These are phyloP conservation scores for Amphimallon solstitiale DNA, from an alignment of 2,888 invertebrate species.

Conservation along the genomic window DNA sequence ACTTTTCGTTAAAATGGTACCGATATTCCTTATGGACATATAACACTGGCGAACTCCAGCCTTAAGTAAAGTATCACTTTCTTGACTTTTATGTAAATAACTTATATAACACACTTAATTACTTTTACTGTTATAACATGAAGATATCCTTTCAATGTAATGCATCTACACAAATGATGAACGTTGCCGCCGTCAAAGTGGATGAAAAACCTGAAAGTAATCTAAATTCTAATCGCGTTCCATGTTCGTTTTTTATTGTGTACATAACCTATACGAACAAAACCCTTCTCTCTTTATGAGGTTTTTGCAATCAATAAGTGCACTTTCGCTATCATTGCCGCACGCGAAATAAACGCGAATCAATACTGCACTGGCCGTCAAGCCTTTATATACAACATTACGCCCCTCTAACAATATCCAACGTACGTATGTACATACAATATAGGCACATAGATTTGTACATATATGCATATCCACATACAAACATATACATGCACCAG, in stretches of 20 bases:
- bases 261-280: constrained; percentile 7
- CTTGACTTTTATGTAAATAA: too few relatives aligned
- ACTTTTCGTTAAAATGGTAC: too few relatives aligned
- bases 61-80: too few relatives aligned
- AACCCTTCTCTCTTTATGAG: constrained; percentile 17
- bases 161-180: too few relatives aligned
- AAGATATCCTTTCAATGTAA: too few relatives aligned
- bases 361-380: constrained; percentile 35
- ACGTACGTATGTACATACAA: background rate
- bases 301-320: constrained; percentile 38
- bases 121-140: too few relatives aligned
- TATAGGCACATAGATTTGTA: background rate
- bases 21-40: too few relatives aligned
- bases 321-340: constrained; percentile 40
- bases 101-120: too few relatives aligned
- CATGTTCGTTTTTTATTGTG: background rate
- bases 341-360: constrained; percentile 35
- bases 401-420: background rate
- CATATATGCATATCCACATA: constrained; percentile 7
- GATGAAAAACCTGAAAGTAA: background rate
- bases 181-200: background rate
- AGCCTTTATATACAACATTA: constrained; percentile 32
- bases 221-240: background rate
- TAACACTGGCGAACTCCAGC: too few relatives aligned
- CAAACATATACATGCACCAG: constrained; percentile 6